Evolutionary conservation across 2,113 vertebrate species (phyloP).

Genomic region (Strigops habroptila): DNA sequence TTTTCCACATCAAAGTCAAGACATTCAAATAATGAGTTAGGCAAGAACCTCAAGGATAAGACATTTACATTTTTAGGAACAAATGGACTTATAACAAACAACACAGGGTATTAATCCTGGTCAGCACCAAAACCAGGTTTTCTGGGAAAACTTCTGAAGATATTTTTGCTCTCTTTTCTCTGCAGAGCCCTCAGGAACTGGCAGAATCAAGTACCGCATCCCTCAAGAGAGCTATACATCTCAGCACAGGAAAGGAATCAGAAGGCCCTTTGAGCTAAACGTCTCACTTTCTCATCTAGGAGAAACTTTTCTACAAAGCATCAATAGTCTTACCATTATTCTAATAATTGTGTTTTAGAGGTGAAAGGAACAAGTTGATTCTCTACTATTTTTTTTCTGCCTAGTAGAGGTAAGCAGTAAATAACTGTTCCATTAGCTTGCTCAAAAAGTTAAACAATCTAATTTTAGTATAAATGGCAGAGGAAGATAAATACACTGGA

Average conservation of each 20-base stretch:
- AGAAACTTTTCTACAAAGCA: neutral
- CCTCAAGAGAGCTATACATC: neutral
- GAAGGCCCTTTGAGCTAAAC: neutral
- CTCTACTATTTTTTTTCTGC: neutral
- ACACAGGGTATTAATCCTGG: neutral
- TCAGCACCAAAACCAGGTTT: neutral
- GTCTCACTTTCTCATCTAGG: neutral
- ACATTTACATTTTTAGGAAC: neutral
- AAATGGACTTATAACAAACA: neutral
- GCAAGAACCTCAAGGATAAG: neutral
- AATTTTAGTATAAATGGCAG: constrained; percentile 14
- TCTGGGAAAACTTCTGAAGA: neutral
- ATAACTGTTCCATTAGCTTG: neutral
- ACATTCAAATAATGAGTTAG: neutral
- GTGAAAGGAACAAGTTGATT: neutral
- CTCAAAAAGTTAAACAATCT: constrained; percentile 22
- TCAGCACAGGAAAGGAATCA: neutral
- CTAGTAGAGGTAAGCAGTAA: neutral
- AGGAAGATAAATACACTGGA: neutral
- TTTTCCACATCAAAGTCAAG: constrained; percentile 11
- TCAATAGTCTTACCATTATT: neutral
- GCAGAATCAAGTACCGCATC: neutral
- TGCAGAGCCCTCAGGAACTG: neutral
- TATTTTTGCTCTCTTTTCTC: neutral
- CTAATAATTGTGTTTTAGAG: neutral